These are phyloP conservation scores for Chelonus insularis DNA, from an alignment of 1,140 invertebrate genomes.

Conservation along the genomic window DNA sequence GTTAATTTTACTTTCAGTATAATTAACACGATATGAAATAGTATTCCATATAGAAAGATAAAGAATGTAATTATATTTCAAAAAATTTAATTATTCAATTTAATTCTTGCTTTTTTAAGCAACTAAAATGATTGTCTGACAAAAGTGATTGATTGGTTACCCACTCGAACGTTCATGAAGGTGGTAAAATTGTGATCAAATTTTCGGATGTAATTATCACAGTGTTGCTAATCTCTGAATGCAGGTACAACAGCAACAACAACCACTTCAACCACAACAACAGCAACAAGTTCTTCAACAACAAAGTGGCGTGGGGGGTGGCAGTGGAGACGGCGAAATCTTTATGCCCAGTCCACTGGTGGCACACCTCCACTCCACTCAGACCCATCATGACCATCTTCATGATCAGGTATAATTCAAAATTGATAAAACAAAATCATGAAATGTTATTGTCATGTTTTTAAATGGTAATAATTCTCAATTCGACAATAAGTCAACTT, in stretches of 20 bases:
- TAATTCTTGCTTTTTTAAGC: no score
- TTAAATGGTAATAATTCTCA: neutral
- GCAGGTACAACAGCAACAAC: conserved; percentile 59
- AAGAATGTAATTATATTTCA: neutral
- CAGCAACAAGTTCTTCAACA: conserved; percentile 47
- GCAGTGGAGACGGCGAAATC: conserved; percentile 45
- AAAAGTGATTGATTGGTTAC: conserved; percentile 5
- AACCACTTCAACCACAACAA: conserved; percentile 54
- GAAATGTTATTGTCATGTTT: no score
- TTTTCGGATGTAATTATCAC: conserved; percentile 1
- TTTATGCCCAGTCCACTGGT: conserved; percentile 52
- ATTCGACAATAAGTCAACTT: no score
- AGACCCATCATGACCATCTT: conserved; percentile 43
- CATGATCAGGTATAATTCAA: conserved; percentile 43
- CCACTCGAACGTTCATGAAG: neutral
- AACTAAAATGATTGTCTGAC: neutral
- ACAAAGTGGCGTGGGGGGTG: conserved; percentile 40
- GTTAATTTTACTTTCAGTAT: no score
- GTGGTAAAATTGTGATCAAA: neutral
- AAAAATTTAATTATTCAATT: no score
- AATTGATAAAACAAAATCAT: conserved; percentile 5
- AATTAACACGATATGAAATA: neutral
- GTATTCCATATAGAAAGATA: neutral
- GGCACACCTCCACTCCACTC: conserved; percentile 54
- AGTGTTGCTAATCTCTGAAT: conserved; percentile 25